Evolutionary conservation across 2,113 vertebrate species (phyloP).

Genomic region (Turdus rufiventris): DNA sequence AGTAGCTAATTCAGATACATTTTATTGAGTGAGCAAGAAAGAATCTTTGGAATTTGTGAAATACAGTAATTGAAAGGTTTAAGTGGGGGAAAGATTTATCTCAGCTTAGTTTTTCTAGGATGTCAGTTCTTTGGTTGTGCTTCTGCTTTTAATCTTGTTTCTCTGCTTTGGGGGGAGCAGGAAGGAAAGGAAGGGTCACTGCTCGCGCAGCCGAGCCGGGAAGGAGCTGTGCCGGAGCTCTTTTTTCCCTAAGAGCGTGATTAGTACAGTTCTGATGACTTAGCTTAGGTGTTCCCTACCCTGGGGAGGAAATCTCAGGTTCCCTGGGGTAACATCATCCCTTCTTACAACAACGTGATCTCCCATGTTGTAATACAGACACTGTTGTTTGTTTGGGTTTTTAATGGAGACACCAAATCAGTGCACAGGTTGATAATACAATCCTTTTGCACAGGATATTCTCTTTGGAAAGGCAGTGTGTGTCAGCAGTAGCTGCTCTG

Average conservation of each 20-base stretch:
- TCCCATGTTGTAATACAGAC: neutral
- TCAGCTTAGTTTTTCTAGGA: slow-evolving; percentile 45
- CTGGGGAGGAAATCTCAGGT: neutral
- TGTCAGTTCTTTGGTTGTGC: slow-evolving; percentile 57
- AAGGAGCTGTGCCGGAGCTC: neutral
- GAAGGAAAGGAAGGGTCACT: slow-evolving; percentile 37
- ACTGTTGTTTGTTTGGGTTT: neutral
- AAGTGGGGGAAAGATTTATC: slow-evolving; percentile 46
- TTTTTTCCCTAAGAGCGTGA: neutral
- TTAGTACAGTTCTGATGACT: neutral
- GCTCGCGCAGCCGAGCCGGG: neutral
- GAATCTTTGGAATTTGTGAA: slow-evolving; percentile 38
- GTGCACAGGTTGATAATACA: neutral
- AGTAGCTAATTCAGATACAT: neutral
- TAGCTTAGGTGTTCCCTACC: neutral
- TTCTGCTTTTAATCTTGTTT: slow-evolving; percentile 66
- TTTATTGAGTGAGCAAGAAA: slow-evolving; percentile 40
- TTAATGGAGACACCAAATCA: neutral
- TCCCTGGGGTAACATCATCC: neutral
- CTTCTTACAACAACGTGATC: neutral
- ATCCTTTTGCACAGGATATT: neutral
- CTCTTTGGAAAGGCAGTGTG: neutral
- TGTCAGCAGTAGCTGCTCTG: neutral
- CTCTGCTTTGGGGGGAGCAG: slow-evolving; percentile 18
- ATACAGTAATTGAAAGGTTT: slow-evolving; percentile 54